These are phyloP conservation scores for Galaxea fascicularis DNA, from an alignment of 92 coral and sea anemone genomes.

Conservation along the genomic window DNA sequence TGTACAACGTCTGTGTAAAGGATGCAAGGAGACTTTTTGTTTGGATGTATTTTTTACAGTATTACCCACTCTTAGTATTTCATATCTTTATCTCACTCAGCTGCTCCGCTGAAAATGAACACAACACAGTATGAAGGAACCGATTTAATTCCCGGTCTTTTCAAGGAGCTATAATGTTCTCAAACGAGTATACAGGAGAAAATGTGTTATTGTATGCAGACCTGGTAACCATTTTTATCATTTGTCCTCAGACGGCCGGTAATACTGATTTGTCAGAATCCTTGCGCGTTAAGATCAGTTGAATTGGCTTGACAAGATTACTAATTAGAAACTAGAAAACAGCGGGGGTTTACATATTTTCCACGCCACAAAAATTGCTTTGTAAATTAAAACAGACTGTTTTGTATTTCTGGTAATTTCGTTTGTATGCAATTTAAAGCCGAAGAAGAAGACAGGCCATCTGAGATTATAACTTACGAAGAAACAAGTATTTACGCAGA, in stretches of 20 bases:
- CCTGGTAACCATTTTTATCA: neutral
- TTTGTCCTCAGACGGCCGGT: neutral
- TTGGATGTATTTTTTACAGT: neutral
- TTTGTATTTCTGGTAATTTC: conserved; percentile 11
- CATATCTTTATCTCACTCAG: neutral
- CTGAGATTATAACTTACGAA: neutral
- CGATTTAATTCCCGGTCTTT: neutral
- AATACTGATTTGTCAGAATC: neutral
- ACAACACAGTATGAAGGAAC: neutral
- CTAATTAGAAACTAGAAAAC: conserved; percentile 7
- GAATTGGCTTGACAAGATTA: conserved; percentile 10
- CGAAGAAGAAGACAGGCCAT: neutral
- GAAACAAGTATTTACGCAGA: neutral
- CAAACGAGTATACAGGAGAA: neutral
- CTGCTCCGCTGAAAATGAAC: neutral
- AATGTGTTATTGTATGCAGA: conserved; percentile 1
- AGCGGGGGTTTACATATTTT: conserved; percentile 27
- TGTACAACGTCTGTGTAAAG: neutral
- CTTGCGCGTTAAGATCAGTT: neutral
- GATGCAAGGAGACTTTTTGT: neutral
- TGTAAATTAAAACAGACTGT: conserved; percentile 17
- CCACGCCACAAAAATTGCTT: conserved; percentile 10
- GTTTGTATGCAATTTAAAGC: neutral
- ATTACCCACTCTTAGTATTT: neutral
- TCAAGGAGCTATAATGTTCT: neutral